Base-by-base conservation (phyloP, 2,888 invertebrate genomes). In the Actias luna region DNA sequence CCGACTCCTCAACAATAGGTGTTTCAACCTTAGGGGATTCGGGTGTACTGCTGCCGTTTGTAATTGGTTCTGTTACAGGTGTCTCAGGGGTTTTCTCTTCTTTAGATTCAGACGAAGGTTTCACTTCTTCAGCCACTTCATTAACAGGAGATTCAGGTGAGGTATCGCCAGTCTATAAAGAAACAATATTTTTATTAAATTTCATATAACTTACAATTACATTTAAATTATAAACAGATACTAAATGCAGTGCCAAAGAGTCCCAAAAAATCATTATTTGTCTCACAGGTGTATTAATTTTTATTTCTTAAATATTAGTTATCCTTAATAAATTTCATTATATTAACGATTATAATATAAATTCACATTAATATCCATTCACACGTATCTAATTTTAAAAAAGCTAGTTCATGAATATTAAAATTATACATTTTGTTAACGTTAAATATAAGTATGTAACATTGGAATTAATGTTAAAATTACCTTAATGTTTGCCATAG, bases 51-150 rank as follows among this genome's bases (percentile, higher is more conserved):
- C 85, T 89, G 68, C 93, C 93, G 67, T 93, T 92, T 63, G 91
- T 88, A 60, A 93, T 83, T 31, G 89, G 89, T 80, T 92, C 89
- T 42, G 92, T 92, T 29, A 91, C 88, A 59, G 94, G 93, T 7
- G 93, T 92, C 67, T 92, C 92, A 2, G 92, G 90, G 2, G 89
- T 86, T 72, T 90, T 89, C 66, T 88, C 91, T 33, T 89, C 88
- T 68, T 87, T 86, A 57, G 68, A 69, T 72, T 89, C 91, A 22
- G 72, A 70, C 61, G 80, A 79, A 59, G 82, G 69, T 74, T 84
- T 87, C 12, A 71, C 80, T 75, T 87, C 86, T 67, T 87, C 87
- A 35, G 81, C 79, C 5, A 80, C 73, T 72, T 86, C 86, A 27
- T 77, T 80, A 60, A 78, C 79, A 63, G 74, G 83, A 69, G 83